Evolutionary conservation across 2,888 invertebrate genomes (phyloP).

Genomic region (Ichneumoninae sp.): DNA sequence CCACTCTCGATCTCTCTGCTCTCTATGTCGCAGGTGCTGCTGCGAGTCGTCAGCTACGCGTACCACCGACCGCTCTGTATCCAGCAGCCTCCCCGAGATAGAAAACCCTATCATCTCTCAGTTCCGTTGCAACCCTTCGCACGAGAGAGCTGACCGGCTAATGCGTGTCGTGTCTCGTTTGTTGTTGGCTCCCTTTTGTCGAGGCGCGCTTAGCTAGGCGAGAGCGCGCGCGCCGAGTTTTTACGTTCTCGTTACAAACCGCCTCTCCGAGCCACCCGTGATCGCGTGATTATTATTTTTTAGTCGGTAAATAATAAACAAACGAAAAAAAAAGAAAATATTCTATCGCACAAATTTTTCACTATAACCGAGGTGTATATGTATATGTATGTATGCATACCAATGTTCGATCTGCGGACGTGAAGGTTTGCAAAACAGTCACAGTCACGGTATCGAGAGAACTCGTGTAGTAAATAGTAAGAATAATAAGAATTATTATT

Average conservation of each 20-base stretch:
- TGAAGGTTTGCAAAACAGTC: too few species aligned
- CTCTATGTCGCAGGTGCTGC: conserved; percentile 78
- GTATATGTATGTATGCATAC: too few species aligned
- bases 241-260: neutral
- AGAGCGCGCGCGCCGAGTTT: neutral
- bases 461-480: too few species aligned
- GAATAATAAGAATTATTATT: neutral
- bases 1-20: conserved; percentile 42
- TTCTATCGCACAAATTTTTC: too few species aligned
- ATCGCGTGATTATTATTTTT: neutral
- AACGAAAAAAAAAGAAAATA: too few species aligned
- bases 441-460: too few species aligned
- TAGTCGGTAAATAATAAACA: too few species aligned
- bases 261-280: neutral
- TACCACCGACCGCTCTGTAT: conserved; percentile 61
- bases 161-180: conserved; percentile 26
- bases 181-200: conserved; percentile 22
- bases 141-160: conserved; percentile 69
- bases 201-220: neutral
- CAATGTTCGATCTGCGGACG: too few species aligned
- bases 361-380: too few species aligned
- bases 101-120: conserved; percentile 64
- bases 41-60: conserved; percentile 75
- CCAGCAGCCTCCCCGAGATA: conserved; percentile 48
- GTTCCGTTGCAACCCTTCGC: conserved; percentile 72